Conservation (phyloP, 2,797 vertebrate species). For the Tympanoctomys barrerae region DNA sequence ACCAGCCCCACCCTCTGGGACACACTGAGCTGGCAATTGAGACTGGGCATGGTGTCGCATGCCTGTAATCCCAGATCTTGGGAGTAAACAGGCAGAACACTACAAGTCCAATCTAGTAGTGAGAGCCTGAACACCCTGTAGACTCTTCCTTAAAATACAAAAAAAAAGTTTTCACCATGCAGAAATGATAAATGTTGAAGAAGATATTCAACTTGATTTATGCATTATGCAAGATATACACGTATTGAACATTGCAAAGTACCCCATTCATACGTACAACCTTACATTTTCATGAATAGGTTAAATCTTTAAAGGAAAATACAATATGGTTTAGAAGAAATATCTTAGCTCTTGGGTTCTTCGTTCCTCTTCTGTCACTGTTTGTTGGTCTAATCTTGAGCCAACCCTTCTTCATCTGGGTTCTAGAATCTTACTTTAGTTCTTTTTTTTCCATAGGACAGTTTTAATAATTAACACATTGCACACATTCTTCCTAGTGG, state of each 20-base stretch:
- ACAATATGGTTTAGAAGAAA: constrained; percentile 1
- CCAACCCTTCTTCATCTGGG: not conserved
- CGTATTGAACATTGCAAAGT: not conserved
- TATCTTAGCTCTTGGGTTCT: not conserved
- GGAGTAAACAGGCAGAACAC: too few relatives aligned
- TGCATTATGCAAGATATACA: not conserved
- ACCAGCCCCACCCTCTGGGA: too few relatives aligned
- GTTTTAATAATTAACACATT: too few relatives aligned
- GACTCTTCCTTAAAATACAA: too few relatives aligned
- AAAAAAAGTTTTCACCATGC: not conserved
- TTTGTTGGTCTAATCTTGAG: not conserved
- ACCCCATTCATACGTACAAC: not conserved
- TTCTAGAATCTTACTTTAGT: not conserved
- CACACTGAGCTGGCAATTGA: too few relatives aligned
- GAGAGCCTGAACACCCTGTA: too few relatives aligned
- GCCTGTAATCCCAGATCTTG: too few relatives aligned
- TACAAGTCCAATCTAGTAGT: too few relatives aligned
- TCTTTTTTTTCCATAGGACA: not conserved
- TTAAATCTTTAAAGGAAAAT: not conserved
- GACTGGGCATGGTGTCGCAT: too few relatives aligned
- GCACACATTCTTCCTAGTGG: too few relatives aligned
- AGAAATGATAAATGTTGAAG: not conserved
- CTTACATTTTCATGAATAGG: not conserved
- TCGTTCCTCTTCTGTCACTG: not conserved
- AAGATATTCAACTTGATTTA: not conserved